Base-by-base conservation (phyloP, 1,140 invertebrate genomes). In the Diachasma alloeum region DNA sequence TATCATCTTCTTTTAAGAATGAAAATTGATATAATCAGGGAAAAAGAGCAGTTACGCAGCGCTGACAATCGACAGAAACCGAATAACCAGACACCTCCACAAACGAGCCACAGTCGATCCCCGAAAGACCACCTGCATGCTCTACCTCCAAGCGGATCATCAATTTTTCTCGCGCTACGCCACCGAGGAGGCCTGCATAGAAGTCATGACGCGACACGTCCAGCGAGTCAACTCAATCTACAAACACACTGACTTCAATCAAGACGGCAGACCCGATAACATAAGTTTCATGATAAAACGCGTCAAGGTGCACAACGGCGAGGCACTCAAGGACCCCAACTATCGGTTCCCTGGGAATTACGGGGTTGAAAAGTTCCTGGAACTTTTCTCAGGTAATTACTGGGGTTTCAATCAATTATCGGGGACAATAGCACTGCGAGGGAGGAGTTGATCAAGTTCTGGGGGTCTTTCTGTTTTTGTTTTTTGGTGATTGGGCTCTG, bases 201-300 rank as follows among this genome's bases (percentile, higher is more conserved):
- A 98, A 87, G 95, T 97, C 26, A 97, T 98, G 92, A 97, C 97
- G 0, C 91, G 96, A 69, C 96, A 98, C 85, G 97, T 98, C 15
- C 97, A 98, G 85, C 92, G 96, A 84, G 96, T 98, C 76, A 98
- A 98, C 88, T 92, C 94, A 10, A 98, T 98, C 82, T 98, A 98
- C 86, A 94, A 94, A 87, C 93, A 93, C 71, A 97, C 96, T 83
- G 97, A 98, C 91, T 98, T 98, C 87, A 97, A 98, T 90, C 94
- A 95, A 88, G 96, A 98, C 86, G 96, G 96, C 4, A 93, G 94
- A 86, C 92, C 96, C 2, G 97, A 98, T 88, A 97, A 97, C 86
- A 98, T 98, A 80, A 96, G 95, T 71, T 98, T 98, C 87, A 97
- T 98, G 95, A 98, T 98, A 81, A 98, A 98, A 90, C 92, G 97